Evolutionary conservation across 2,113 vertebrate species (phyloP), one percentile per base, ranked within the genome.

Genomic region (Mesitornis unicolor): DNA sequence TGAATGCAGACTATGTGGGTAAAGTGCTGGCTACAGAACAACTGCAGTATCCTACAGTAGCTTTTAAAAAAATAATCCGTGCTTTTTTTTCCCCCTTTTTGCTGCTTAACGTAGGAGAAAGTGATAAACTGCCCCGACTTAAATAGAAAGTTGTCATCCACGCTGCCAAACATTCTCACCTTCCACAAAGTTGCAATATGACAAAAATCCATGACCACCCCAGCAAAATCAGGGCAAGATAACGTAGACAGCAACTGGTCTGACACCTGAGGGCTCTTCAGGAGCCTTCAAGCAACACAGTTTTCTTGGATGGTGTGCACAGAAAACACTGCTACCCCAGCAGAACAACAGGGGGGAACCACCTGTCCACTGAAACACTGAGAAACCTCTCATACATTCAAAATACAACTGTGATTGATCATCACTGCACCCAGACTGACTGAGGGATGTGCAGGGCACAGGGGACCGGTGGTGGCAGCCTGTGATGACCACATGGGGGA

Each of bases 41-140:
- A 75, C 40, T 65, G 35, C 36, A 85, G 22, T 79, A 91, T 87
- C 92, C 89, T 80, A 87, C 67, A 61, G 48, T 33, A 88, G 38
- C 47, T 95, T 96, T 79, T 76, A 13, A 77, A 92, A 75, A 93
- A 90, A 76, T 60, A 87, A 95, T 90, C 87, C 86, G 63, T 42
- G 50, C 2, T 3, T 24, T 64, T 38, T 38, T 28, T 28, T 25
- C n/a, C n/a, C n/a, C n/a, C n/a, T n/a, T n/a, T n/a, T 56, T 71
- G 35, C 22, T 6, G 10, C 19, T 33, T 56, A 56, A 68, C 16
- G 13, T 3, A 56, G 19, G 11, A 43, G 73, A 47, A 91, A 71
- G 24, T 24, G 56, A 84, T 67, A 54, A 78, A 63, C 9, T 79
- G 35, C 45, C 47, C 33, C 35, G 57, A 83, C 13, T 61, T 50